Evolutionary conservation across 2,113 vertebrate species (phyloP).

Genomic region (Hipposideros armiger): DNA sequence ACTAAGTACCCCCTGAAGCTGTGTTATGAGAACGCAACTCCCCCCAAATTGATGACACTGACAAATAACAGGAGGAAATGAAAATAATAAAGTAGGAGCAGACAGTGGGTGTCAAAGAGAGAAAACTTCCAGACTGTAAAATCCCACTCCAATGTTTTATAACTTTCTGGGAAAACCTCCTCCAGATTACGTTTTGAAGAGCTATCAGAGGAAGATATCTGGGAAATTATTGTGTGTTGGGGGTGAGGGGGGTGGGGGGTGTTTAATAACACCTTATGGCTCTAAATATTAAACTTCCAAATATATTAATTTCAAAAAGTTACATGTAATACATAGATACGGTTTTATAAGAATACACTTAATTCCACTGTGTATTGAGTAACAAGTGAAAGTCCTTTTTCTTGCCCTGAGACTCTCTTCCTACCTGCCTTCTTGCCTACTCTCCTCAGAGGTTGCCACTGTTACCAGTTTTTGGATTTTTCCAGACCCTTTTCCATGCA

Average conservation of each 20-base stretch:
- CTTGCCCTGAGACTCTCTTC: background rate
- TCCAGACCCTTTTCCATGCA: background rate
- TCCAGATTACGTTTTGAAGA: background rate
- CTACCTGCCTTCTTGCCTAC: background rate
- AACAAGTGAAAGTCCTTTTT: background rate
- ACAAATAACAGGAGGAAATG: background rate
- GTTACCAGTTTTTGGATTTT: background rate
- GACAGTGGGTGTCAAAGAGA: background rate
- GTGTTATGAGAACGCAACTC: background rate
- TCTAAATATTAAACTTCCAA: slow-evolving; percentile 20
- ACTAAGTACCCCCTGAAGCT: background rate
- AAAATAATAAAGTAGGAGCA: background rate
- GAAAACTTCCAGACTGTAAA: background rate
- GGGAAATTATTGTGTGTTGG: background rate
- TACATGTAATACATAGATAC: background rate
- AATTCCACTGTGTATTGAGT: background rate
- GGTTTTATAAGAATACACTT: background rate
- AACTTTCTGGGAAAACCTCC: background rate
- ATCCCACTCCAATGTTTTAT: background rate
- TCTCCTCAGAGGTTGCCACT: background rate
- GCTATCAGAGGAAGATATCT: background rate
- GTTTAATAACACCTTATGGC: background rate
- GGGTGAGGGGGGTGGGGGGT: background rate
- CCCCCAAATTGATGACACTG: background rate
- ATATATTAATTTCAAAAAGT: slow-evolving; percentile 22